phyloP scores from a whole-genome alignment of 2,888 invertebrate species.

The Entomobrya proxima region DNA sequence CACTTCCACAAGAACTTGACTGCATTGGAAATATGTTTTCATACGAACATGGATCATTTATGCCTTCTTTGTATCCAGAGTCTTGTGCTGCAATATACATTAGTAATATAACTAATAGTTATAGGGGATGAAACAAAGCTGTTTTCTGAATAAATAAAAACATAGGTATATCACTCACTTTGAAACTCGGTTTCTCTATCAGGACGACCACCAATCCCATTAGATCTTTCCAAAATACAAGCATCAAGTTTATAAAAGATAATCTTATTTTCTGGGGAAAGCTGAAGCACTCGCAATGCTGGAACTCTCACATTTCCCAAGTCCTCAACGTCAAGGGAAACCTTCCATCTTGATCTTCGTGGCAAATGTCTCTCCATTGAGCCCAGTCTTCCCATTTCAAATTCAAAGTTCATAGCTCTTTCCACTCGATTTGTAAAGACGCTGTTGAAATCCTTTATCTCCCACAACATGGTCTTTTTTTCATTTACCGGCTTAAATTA shows the following conservation, averaged over 20 bases:
- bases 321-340: slow-evolving; percentile 38
- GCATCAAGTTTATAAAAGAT: slow-evolving; percentile 50
- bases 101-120: background rate
- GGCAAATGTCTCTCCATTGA: slow-evolving; percentile 61
- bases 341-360: slow-evolving; percentile 50
- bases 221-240: slow-evolving; percentile 43
- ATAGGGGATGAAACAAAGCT: background rate
- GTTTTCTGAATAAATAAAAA: background rate
- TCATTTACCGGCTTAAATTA: slow-evolving; percentile 44
- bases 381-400: slow-evolving; percentile 60
- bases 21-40: slow-evolving; percentile 45
- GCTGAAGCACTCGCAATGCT: slow-evolving; percentile 45
- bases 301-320: background rate
- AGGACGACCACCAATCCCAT: background rate
- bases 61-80: slow-evolving; percentile 32
- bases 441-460: slow-evolving; percentile 50
- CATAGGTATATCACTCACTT: background rate
- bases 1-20: background rate
- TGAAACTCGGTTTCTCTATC: slow-evolving; percentile 35
- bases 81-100: background rate
- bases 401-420: slow-evolving; percentile 63
- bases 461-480: slow-evolving; percentile 57
- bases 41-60: background rate
- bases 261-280: slow-evolving; percentile 54
- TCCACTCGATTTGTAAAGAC: slow-evolving; percentile 10